Evolutionary conservation across 2,888 invertebrate species (phyloP), one percentile per base, ranked within the genome.

Genomic region (Zhuqinia jingwanae): DNA sequence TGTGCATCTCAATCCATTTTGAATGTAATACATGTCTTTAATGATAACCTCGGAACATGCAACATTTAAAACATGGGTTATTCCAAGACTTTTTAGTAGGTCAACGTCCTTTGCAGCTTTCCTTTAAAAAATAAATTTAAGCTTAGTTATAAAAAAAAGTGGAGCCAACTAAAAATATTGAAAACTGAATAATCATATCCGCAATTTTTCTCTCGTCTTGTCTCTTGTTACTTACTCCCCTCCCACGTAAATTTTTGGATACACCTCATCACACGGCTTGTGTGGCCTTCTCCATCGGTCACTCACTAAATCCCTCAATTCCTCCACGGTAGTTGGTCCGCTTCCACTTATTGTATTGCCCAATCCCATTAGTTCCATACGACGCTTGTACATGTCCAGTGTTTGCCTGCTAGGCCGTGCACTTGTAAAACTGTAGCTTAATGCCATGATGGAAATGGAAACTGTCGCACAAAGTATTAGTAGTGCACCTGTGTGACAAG

Each of bases 251-350:
- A 93, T 91, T 60, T 92, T 92, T 2, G 93, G 93, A 88, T 92
- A 93, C n/a, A 93, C 93, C 91, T 93, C 93, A 90, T 93, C 92
- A 90, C 92, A 93, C 11, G 92, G 92, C 42, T 92, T 91, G 15
- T 91, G 91, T 0, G 93, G 93, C 42, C 92, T 85, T 89, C 92
- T 90, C 79, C 92, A 92, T 10, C 92, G 92, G 65, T 91, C 89
- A 0, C 80, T 78, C 0, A 90, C 88, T 63, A 91, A 87, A 45
- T 88, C 88, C 76, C 88, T 87, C 6, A 91, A 45, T 25, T 88
- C 79, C n/a, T 87, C 88, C 3, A 88, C 82, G n/a, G 73, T 87
- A 0, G 85, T 85, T 3, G 85, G 85, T 13, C 88, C 88, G 65
- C 85, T 70, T 13, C 88, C 88, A 75, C 85, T 70, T 0, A 88